Conservation (phyloP, 2,113 vertebrate species). For the Mustela nigripes region DNA sequence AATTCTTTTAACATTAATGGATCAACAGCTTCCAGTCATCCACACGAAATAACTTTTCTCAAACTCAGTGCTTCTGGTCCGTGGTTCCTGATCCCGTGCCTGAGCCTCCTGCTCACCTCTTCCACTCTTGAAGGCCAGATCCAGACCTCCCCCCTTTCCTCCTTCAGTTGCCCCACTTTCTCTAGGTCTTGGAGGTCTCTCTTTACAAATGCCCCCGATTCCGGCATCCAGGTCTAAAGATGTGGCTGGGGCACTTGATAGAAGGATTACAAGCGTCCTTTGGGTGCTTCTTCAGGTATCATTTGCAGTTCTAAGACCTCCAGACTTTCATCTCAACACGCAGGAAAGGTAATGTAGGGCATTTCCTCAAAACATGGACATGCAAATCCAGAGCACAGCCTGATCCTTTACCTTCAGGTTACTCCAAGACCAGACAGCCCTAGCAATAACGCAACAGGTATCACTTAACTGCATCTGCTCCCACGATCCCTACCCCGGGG, state of each 20-base stretch:
- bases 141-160: neutral
- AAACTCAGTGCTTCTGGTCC: neutral
- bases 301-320: neutral
- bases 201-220: neutral
- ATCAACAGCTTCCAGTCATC: neutral
- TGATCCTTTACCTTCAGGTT: neutral
- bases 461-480: neutral
- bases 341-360: neutral
- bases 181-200: constrained; percentile 5
- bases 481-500: neutral
- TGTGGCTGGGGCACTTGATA: neutral
- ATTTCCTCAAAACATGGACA: constrained; percentile 35
- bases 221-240: constrained; percentile 23
- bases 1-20: constrained; percentile 53
- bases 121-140: neutral
- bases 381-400: neutral
- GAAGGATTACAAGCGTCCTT: neutral
- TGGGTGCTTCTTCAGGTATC: neutral
- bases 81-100: neutral
- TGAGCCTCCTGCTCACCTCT: neutral
- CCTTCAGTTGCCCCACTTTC: neutral
- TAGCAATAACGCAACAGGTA: neutral
- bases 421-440: neutral
- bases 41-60: neutral
- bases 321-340: neutral